Evolutionary conservation across 2,888 invertebrate genomes (phyloP).

Genomic region (Nowickia ferox): DNA sequence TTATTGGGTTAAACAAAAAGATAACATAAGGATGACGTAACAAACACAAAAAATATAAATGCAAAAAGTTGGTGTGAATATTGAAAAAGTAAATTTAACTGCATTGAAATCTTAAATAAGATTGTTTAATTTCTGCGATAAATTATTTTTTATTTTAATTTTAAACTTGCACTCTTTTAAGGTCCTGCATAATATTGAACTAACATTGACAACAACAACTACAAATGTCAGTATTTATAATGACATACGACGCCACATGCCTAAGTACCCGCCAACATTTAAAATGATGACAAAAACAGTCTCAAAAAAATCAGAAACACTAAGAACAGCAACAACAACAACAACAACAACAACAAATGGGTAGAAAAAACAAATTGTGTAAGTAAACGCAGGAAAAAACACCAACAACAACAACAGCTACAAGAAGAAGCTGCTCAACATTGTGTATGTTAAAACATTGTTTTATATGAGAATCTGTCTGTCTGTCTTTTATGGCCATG

Average conservation of each 20-base stretch:
- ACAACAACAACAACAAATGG: slow-evolving; percentile 35
- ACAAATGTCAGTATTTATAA: slow-evolving; percentile 75
- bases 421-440: slow-evolving; percentile 13
- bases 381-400: slow-evolving; percentile 48
- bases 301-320: slow-evolving; percentile 15
- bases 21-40: no score
- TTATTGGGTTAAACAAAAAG: no score
- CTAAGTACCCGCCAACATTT: slow-evolving; percentile 75
- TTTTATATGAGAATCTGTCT: slow-evolving; percentile 58
- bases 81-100: no score
- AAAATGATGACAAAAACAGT: slow-evolving; percentile 64
- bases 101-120: no score
- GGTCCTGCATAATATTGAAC: slow-evolving; percentile 34
- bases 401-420: slow-evolving; percentile 12
- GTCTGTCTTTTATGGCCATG: slow-evolving; percentile 59
- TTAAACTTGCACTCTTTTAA: neutral
- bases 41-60: no score
- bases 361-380: slow-evolving; percentile 59
- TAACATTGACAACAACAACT: slow-evolving; percentile 62
- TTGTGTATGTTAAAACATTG: slow-evolving; percentile 58
- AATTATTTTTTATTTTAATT: neutral
- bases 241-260: slow-evolving; percentile 82
- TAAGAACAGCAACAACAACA: neutral
- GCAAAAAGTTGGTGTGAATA: no score
- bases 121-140: no score